A percentile compares a stretch with the other conserved stretches of the same genome.
These are phyloP conservation scores for Philhelius pedissequus DNA, from an alignment of 2,888 invertebrate species.

Conservation along the genomic window DNA sequence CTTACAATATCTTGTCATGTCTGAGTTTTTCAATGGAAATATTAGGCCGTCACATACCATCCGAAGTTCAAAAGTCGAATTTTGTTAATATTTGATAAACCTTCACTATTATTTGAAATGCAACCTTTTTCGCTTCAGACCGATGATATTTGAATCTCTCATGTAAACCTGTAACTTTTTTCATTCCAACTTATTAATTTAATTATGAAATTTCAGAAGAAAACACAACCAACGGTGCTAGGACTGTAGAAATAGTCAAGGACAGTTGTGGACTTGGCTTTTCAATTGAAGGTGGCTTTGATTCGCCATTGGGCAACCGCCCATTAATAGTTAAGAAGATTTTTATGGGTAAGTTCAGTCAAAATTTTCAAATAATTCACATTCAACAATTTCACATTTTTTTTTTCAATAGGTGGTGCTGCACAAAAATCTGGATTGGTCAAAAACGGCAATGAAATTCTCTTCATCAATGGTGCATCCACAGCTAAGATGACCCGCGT, in stretches of 20 bases:
- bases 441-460: constrained; percentile 91
- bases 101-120: too few relatives aligned
- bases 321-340: constrained; percentile 95
- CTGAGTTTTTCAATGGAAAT: too few relatives aligned
- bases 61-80: too few relatives aligned
- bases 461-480: constrained; percentile 89
- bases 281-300: constrained; percentile 95
- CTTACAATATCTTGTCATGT: too few relatives aligned
- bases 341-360: constrained; percentile 90
- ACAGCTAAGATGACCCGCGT: constrained; percentile 93
- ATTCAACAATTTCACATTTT: too few relatives aligned
- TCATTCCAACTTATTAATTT: too few relatives aligned
- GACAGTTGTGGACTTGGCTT: constrained; percentile 95
- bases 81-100: too few relatives aligned
- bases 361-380: background rate
- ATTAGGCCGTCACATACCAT: too few relatives aligned
- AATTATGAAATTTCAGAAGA: constrained; percentile 76
- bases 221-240: constrained; percentile 72
- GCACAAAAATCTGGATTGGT: constrained; percentile 92
- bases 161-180: too few relatives aligned
- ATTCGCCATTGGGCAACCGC: constrained; percentile 92
- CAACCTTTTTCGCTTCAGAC: too few relatives aligned
- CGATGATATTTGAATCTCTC: too few relatives aligned
- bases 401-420: constrained; percentile 89
- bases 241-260: constrained; percentile 79